A percentile compares a stretch with the other conserved stretches of the same genome.
phyloP scores from a whole-genome alignment of 2,888 invertebrate species.

The Orchesellides sinensis region DNA sequence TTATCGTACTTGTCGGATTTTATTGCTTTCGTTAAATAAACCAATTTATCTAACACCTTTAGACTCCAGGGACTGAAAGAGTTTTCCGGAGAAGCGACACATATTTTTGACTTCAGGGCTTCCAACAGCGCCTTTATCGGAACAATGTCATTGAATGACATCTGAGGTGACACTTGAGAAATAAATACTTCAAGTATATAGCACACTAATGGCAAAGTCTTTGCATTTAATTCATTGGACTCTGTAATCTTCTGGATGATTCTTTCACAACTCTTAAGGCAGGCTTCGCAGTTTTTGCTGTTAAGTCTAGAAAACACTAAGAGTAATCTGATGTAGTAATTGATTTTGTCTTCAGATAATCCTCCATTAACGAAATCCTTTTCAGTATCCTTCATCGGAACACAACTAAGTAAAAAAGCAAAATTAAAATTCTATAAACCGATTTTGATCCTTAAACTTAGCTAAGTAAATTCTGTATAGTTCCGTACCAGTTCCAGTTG shows the following conservation, averaged over 20 bases:
- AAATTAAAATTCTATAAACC: no score
- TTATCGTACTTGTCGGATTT: background rate
- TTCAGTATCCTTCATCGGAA: constrained; percentile 5
- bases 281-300: constrained; percentile 54
- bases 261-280: constrained; percentile 21
- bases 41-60: constrained; percentile 52
- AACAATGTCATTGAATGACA: constrained; percentile 6
- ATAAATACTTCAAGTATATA: constrained; percentile 33
- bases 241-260: constrained; percentile 8
- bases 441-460: background rate
- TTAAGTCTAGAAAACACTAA: constrained; percentile 59
- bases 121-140: constrained; percentile 22
- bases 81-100: background rate
- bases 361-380: background rate
- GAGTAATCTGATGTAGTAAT: constrained; percentile 32
- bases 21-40: constrained; percentile 32
- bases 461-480: background rate
- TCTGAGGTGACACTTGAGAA: background rate
- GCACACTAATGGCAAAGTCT: constrained; percentile 10
- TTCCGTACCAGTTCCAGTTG: constrained; percentile 60
- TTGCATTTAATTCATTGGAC: background rate
- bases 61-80: constrained; percentile 59
- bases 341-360: background rate
- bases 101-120: background rate
- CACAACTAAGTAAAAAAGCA: no score